Percentiles rank a stretch among this genome's conserved stretches.
Evolutionary conservation across 2,888 invertebrate species (phyloP).

Genomic region (Volucella inflata): DNA sequence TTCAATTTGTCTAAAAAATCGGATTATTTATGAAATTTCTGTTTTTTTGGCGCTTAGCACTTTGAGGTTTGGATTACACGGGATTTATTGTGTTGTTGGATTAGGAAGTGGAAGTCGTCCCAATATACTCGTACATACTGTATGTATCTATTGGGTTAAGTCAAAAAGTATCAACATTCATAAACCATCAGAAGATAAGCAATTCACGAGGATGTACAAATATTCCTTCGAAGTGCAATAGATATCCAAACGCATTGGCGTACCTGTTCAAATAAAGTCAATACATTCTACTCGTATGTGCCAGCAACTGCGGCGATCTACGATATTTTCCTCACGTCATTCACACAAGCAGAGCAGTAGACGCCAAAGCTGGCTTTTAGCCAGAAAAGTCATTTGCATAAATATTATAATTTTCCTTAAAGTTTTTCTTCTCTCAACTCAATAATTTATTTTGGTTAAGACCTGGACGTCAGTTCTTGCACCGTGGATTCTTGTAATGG

Average conservation of each 20-base stretch:
- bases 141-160: neutral
- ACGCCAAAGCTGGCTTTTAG: slow-evolving; percentile 58
- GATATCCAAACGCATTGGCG: slow-evolving; percentile 30
- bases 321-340: slow-evolving; percentile 49
- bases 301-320: slow-evolving; percentile 1
- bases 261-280: slow-evolving; percentile 65
- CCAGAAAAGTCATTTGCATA: slow-evolving; percentile 73
- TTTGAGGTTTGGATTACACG: neutral
- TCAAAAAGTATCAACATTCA: neutral
- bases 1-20: slow-evolving; percentile 61
- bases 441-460: slow-evolving; percentile 68
- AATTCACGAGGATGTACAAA: slow-evolving; percentile 50
- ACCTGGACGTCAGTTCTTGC: slow-evolving; percentile 9
- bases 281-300: slow-evolving; percentile 13
- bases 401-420: slow-evolving; percentile 69
- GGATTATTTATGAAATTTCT: slow-evolving; percentile 47
- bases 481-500: slow-evolving; percentile 6
- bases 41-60: slow-evolving; percentile 34
- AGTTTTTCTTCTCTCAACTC: slow-evolving; percentile 27
- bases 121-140: no score
- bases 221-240: neutral
- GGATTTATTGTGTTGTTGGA: no score
- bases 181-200: slow-evolving; percentile 30
- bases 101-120: neutral
- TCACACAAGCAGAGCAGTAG: slow-evolving; percentile 13